Base-by-base conservation (phyloP, 2,797 vertebrate genomes). In the Enteromius anoplus region DNA sequence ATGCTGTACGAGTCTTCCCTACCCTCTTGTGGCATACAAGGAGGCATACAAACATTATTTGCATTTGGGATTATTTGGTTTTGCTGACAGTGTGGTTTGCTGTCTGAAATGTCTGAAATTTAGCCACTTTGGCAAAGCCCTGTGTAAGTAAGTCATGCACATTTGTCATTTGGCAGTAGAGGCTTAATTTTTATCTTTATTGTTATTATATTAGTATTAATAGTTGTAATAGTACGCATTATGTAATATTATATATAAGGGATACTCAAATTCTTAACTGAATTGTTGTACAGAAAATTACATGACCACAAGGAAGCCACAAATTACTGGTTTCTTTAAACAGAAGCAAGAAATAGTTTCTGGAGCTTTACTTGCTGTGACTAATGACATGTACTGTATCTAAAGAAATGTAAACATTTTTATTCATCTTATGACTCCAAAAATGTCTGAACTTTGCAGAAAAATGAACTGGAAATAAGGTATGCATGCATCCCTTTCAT, bases 301-400 rank as follows among this genome's bases (percentile, higher is more conserved):
- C 11, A 23, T 14, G 21, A 40, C n/a, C 53, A 26, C 4, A 3
- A 10, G n/a, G 53, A 60, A 14, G 21, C 34, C 34, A 42, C n/a
- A 10, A 75, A 75, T 75, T 3, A 60, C 32, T 17, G 34, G 53
- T 60, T 75, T 60, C 32, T 60, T 42, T 21, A 53, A 53, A 34
- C 17, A 58, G 40, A 42, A 40, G 73, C 51, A 75, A 75, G 5
- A 75, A 73, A 73, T 55, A 53, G 19, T 34, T 53, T 34, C 29
- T 53, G 47, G 21, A 40, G 32, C 32, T 58, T 75, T 75, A 14
- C 49, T 55, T 75, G 51, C 32, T 75, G 0, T 75, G 29, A 58
- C 53, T 42, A 40, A 75, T 58, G 29, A 55, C 21, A 10, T 75
- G 9, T 34, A 19, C 45, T 53, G 5, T 26, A 70, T 23, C 2